Evolutionary conservation across 2,888 invertebrate genomes (phyloP).

Genomic region (Linyphia triangularis): DNA sequence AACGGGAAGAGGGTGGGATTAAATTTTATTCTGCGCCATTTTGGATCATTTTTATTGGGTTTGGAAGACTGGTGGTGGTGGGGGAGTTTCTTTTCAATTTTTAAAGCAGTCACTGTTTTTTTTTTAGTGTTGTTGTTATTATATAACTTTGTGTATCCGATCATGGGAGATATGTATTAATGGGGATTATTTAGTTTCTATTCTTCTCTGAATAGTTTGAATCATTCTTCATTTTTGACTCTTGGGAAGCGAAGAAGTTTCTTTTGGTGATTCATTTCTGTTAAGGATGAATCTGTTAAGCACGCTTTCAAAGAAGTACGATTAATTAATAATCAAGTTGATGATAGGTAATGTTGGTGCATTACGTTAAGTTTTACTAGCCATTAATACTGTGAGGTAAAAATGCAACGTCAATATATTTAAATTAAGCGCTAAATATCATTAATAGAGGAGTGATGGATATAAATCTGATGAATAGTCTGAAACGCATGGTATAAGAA

Average conservation of each 20-base stretch:
- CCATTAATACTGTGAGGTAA: no score
- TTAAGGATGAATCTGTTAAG: no score
- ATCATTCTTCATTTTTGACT: constrained; percentile 14
- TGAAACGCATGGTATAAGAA: no score
- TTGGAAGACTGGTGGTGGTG: neutral
- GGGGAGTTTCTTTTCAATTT: neutral
- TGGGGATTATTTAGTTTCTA: constrained; percentile 33
- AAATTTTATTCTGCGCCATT: constrained; percentile 63
- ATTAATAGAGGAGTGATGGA: no score
- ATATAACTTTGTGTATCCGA: neutral
- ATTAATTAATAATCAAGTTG: no score
- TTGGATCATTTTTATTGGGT: constrained; percentile 63
- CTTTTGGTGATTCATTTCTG: neutral
- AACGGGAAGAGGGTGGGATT: constrained; percentile 14
- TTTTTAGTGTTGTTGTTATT: neutral
- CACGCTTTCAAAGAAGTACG: no score
- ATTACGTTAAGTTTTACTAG: no score
- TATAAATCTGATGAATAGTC: no score
- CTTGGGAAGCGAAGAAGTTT: neutral
- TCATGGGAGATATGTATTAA: constrained; percentile 45
- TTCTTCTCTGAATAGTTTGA: constrained; percentile 21
- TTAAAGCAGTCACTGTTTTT: constrained; percentile 40
- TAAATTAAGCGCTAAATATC: no score
- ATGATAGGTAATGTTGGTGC: no score
- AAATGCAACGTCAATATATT: no score